Percentiles rank a stretch among this genome's conserved stretches.
These are phyloP conservation scores for Vicugna pacos DNA, from an alignment of 2,113 vertebrate species.

Conservation along the genomic window DNA sequence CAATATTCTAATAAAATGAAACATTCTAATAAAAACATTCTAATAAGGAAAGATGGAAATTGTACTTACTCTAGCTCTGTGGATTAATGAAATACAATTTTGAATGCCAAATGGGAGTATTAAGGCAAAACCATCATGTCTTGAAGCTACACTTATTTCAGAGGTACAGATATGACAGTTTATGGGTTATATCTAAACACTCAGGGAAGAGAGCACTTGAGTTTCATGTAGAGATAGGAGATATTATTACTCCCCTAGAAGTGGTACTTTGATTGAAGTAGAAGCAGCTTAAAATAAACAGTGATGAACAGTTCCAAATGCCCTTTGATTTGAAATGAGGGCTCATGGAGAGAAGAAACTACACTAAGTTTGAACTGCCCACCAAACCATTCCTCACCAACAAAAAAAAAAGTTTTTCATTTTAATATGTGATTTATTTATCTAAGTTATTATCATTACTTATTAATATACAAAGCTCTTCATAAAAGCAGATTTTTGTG, in stretches of 20 bases:
- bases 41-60: constrained; percentile 30
- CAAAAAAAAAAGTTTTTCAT: neutral
- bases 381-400: neutral
- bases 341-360: neutral
- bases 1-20: neutral
- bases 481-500: constrained; percentile 21
- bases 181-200: neutral
- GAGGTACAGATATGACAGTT: neutral
- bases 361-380: neutral
- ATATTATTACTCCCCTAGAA: neutral
- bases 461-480: neutral
- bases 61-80: neutral
- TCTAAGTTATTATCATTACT: neutral
- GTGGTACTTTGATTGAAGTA: constrained; percentile 39
- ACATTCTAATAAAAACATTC: neutral
- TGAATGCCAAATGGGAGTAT: neutral
- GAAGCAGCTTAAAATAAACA: constrained; percentile 50
- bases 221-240: neutral
- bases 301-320: neutral
- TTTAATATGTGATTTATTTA: constrained; percentile 39
- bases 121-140: constrained; percentile 12
- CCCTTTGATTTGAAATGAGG: constrained; percentile 18
- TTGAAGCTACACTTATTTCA: constrained; percentile 39
- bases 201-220: neutral
- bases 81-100: constrained; percentile 20